phyloP scores from a whole-genome alignment of 2,797 vertebrate species.

The Eurystomus glaucurus region DNA sequence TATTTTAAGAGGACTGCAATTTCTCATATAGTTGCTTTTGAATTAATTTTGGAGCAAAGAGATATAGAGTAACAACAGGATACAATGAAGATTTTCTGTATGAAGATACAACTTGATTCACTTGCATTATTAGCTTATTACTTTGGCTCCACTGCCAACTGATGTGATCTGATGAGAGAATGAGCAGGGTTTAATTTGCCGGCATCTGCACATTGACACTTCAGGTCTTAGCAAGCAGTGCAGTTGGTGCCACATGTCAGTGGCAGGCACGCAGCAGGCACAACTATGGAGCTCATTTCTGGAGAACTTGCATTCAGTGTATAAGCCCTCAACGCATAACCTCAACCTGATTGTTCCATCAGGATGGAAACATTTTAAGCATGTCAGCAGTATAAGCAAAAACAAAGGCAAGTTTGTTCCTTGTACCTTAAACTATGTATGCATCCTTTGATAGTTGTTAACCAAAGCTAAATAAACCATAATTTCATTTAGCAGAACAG shows the following conservation, averaged over 20 bases:
- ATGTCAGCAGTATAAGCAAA: neutral
- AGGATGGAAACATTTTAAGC: neutral
- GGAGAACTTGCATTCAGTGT: neutral
- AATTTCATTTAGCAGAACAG: neutral
- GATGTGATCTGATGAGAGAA: neutral
- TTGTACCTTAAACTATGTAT: neutral
- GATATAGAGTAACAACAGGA: neutral
- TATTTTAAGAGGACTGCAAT: neutral
- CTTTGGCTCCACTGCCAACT: neutral
- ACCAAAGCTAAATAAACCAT: neutral
- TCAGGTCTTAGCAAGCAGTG: neutral
- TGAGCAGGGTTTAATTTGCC: rapidly evolving
- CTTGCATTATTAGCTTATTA: neutral
- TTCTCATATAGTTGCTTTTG: neutral
- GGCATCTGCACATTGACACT: neutral
- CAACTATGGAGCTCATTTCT: neutral
- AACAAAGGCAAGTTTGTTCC: neutral
- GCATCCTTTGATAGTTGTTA: neutral
- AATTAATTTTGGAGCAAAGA: neutral
- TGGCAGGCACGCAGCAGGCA: neutral
- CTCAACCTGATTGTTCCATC: neutral
- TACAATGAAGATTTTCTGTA: neutral
- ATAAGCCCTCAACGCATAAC: neutral
- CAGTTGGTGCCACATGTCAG: neutral
- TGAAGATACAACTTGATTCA: neutral